Base-by-base conservation (phyloP, 92 coral and sea anemone species). In the Epizoanthus ramosus region DNA sequence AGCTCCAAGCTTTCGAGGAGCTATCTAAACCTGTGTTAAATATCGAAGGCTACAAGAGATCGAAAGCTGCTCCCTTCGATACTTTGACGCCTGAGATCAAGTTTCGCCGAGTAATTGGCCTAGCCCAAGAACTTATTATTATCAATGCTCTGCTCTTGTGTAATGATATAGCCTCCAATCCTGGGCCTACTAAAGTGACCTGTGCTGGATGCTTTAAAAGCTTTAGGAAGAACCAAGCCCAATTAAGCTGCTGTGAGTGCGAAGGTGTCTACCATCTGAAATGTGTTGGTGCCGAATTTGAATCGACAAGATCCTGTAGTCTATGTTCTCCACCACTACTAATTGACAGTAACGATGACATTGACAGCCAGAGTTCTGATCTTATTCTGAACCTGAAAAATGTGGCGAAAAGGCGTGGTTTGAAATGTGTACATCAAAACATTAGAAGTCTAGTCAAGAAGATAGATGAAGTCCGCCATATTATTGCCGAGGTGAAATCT, bases 341-440 rank as follows among this genome's bases (percentile, higher is more conserved):
- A 72, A 72, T 47, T 47, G 53, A 47, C 14, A 7, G 53, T 47
- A 47, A 47, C 8, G 53, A 47, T 47, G 53, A 47, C 8, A 47
- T 8, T 47, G 53, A 47, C 9, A 47, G 53, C 53, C 53, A 47
- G 53, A 47, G 12, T 47, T 47, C 53, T 47, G 53, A 47, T 63
- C 68, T 4, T 63, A 21, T 23, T 63, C 35, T 7, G 35, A 63
- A 80, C 75, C 22, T 47, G 37, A 5, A 65, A 22, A 60, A 65
- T 68, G 85, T 65, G 37, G 67, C 24, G 39, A 79, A 60, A 22
- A 17, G 4, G 19, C 61, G 88, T 22, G 84, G 84, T 77, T 39
- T 86, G 5, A 86, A 86, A 63, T 47, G 64, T 28, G 73, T 80
- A 8, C 85, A 79, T 57, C 81, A 80, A 79, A 86, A 80, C 52